Conservation (phyloP, 2,113 vertebrate genomes). For the Vulpes lagopus region DNA sequence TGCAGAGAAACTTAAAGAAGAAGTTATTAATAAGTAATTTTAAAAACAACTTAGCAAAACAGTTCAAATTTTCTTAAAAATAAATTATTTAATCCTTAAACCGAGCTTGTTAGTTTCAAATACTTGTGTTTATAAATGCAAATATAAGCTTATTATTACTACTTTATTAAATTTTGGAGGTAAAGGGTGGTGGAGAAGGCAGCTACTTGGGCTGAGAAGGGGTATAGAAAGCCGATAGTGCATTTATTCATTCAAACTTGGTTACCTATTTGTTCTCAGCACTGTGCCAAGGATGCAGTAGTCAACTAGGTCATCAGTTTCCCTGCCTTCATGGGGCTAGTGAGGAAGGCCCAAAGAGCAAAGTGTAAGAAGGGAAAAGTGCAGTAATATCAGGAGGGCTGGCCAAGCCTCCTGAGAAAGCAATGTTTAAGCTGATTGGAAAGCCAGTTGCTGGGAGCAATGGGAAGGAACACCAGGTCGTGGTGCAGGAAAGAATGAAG, state of each 20-base stretch:
- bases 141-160: slow-evolving; percentile 37
- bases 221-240: background rate
- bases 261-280: background rate
- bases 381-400: background rate
- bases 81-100: slow-evolving; percentile 76
- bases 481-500: background rate
- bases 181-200: slow-evolving; percentile 5
- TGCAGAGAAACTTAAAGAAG: slow-evolving; percentile 98
- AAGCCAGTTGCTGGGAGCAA: background rate
- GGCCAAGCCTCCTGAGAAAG: background rate
- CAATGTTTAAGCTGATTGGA: background rate
- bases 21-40: slow-evolving; percentile 96
- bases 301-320: background rate
- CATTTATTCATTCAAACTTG: background rate
- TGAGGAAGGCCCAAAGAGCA: background rate
- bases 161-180: background rate
- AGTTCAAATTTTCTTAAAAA: slow-evolving; percentile 78
- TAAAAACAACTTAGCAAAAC: slow-evolving; percentile 59
- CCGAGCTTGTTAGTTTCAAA: slow-evolving; percentile 73
- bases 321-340: background rate
- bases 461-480: background rate
- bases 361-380: background rate
- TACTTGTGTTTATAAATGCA: slow-evolving; percentile 54
- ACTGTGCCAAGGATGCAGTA: background rate
- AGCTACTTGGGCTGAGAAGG: background rate